Conservation (phyloP, 1,140 invertebrate species). For the Plectus sambesii region DNA sequence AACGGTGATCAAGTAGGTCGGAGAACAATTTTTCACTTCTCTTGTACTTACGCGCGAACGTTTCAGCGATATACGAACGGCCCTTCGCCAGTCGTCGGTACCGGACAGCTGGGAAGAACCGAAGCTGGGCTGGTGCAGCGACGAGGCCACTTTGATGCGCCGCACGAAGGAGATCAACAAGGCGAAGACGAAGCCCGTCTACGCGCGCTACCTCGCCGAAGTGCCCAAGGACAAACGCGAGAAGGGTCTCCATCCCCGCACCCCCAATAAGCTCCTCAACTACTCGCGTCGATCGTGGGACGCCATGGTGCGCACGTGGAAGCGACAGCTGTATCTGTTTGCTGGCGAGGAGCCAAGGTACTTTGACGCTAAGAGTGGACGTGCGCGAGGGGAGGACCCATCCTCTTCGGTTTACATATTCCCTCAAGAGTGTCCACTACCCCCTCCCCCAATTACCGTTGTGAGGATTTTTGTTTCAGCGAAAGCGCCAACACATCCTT, state of each 20-base stretch:
- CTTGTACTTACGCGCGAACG: too few species aligned
- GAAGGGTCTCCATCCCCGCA: slow-evolving; percentile 41
- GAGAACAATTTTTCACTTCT: too few species aligned
- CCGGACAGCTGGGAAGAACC: slow-evolving; percentile 25
- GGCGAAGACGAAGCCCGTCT: slow-evolving; percentile 30
- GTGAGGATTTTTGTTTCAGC: too few species aligned
- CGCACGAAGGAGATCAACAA: slow-evolving; percentile 30
- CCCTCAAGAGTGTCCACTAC: too few species aligned
- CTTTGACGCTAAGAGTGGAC: too few species aligned
- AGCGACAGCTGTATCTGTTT: slow-evolving; percentile 26
- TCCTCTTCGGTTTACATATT: too few species aligned
- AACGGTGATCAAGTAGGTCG: too few species aligned
- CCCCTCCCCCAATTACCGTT: too few species aligned
- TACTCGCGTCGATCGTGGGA: slow-evolving; percentile 48
- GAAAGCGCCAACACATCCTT: too few species aligned
- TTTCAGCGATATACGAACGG: too few species aligned
- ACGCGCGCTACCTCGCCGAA: slow-evolving; percentile 18
- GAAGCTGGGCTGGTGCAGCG: slow-evolving; percentile 30
- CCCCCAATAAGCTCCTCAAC: slow-evolving; percentile 48
- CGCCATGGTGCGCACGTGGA: slow-evolving; percentile 44
- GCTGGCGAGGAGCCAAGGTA: slow-evolving; percentile 28
- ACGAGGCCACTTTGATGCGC: slow-evolving; percentile 21
- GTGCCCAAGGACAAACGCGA: slow-evolving; percentile 18
- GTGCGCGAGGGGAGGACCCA: too few species aligned
- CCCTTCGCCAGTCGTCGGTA: too few species aligned